phyloP scores from a whole-genome alignment of 2,888 invertebrate genomes.

The Rotaria socialis region DNA sequence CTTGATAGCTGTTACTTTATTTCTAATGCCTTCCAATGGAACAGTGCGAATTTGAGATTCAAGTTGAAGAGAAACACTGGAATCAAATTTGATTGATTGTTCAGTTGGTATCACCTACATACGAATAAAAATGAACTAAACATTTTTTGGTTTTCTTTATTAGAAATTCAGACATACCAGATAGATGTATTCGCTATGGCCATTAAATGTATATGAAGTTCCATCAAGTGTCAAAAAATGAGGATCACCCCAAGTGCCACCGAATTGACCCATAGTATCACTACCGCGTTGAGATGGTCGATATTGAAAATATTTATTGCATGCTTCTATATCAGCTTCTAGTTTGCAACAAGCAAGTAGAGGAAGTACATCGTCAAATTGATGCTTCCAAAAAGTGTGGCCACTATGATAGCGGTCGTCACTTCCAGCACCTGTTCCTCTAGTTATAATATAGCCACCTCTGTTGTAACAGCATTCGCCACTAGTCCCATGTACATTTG shows the following conservation, averaged over 20 bases:
- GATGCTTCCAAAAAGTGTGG: neutral
- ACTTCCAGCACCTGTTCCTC: conserved; percentile 10
- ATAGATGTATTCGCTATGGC: conserved; percentile 50
- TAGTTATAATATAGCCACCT: neutral
- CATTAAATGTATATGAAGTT: conserved; percentile 50
- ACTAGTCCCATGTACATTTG: neutral
- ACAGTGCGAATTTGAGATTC: neutral
- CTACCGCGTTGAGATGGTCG: neutral
- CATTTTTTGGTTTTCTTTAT: neutral
- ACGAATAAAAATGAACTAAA: neutral
- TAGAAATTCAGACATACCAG: neutral
- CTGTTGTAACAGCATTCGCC: conserved; percentile 35
- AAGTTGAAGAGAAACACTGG: neutral
- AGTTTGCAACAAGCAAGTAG: conserved; percentile 36
- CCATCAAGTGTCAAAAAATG: conserved; percentile 50
- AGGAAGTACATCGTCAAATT: neutral
- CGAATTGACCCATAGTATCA: neutral
- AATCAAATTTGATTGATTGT: neutral
- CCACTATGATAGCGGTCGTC: neutral
- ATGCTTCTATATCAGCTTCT: neutral
- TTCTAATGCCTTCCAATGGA: neutral
- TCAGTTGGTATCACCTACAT: conserved; percentile 47
- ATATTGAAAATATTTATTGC: neutral
- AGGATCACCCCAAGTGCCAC: conserved; percentile 49
- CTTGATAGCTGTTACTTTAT: neutral